Percentiles rank a stretch among this genome's conserved stretches.
Conservation (phyloP, 2,888 invertebrate genomes). For the Cataglyphis altisquamis region DNA sequence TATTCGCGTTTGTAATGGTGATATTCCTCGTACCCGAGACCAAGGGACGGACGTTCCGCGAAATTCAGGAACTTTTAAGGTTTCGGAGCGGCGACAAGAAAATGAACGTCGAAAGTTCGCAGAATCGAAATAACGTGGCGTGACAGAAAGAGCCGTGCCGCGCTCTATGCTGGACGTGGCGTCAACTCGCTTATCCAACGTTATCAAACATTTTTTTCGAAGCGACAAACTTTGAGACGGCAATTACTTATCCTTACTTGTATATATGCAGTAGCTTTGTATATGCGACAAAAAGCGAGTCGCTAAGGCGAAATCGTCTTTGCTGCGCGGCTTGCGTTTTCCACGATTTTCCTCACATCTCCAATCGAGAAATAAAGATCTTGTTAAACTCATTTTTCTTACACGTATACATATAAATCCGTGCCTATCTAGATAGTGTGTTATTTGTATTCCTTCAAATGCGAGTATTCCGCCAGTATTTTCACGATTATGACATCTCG, state of each 20-base stretch:
- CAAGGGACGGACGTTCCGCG: constrained; percentile 81
- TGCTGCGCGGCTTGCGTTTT: background rate
- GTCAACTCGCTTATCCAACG: background rate
- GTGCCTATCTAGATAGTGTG: background rate
- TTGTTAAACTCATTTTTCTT: constrained; percentile 1
- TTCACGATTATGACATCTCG: background rate
- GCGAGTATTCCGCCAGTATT: constrained; percentile 16
- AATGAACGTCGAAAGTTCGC: background rate
- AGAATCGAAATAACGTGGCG: constrained; percentile 24
- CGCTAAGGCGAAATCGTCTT: background rate
- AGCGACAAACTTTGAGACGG: constrained; percentile 27
- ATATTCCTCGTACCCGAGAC: constrained; percentile 82
- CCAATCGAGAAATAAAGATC: background rate
- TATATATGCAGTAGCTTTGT: constrained; percentile 16
- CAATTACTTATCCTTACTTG: constrained; percentile 33
- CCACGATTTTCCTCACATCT: background rate
- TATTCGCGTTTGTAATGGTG: constrained; percentile 80
- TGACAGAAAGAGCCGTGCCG: constrained; percentile 50
- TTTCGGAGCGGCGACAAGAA: background rate
- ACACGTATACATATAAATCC: background rate
- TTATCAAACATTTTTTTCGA: background rate
- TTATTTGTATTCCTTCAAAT: background rate
- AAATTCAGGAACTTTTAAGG: constrained; percentile 80
- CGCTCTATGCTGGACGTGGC: constrained; percentile 5
- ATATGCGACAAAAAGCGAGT: background rate